These are phyloP conservation scores for Solenopsis invicta DNA, from an alignment of 1,140 invertebrate species.

Conservation along the genomic window DNA sequence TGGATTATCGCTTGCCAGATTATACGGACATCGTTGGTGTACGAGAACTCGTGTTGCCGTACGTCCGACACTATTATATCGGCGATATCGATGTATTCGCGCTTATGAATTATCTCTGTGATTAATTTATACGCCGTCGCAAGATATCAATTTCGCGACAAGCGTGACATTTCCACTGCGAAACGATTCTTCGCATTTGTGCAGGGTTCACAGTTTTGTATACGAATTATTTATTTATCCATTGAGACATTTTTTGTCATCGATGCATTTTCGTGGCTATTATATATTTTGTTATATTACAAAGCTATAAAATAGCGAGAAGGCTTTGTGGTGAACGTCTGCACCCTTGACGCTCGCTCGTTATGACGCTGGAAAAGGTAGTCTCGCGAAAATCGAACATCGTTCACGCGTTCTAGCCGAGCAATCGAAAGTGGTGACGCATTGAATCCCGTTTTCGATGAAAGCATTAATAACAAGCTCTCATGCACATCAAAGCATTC, in stretches of 20 bases:
- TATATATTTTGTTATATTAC: conserved; percentile 1
- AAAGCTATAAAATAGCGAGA: background rate
- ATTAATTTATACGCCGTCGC: background rate
- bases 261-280: background rate
- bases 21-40: background rate
- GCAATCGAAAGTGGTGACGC: conserved; percentile 27
- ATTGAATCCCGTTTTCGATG: conserved; percentile 43
- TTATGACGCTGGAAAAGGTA: background rate
- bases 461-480: conserved; percentile 57
- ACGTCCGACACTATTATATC: background rate
- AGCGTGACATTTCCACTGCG: background rate
- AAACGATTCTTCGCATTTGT: background rate
- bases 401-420: background rate
- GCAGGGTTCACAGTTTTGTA: background rate
- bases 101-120: background rate
- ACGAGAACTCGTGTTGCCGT: background rate
- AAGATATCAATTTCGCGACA: background rate
- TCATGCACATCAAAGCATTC: conserved; percentile 25
- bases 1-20: conserved; percentile 17
- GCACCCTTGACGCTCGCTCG: background rate
- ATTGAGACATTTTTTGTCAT: background rate
- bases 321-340: background rate
- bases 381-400: conserved; percentile 28
- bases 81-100: background rate
- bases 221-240: background rate